These are phyloP conservation scores for Mizuhopecten yessoensis DNA, from an alignment of 1,140 invertebrate genomes.

Conservation along the genomic window DNA sequence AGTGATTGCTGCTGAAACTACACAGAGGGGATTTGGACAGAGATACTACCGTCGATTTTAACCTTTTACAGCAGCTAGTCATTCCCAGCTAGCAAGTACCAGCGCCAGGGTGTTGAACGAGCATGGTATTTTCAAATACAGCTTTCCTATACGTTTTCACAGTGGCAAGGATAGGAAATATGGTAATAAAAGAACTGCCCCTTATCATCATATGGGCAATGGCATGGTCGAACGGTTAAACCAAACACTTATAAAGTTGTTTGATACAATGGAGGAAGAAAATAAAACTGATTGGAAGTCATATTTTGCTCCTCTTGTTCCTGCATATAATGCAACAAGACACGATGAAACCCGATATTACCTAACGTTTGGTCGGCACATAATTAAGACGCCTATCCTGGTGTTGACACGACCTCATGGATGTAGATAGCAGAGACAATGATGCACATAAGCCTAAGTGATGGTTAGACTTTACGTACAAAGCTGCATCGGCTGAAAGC, in stretches of 20 bases:
- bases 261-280: conserved; percentile 61
- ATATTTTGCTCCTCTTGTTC: conserved; percentile 56
- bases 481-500: conserved; percentile 45
- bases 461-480: conserved; percentile 45
- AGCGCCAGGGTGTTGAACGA: conserved; percentile 49
- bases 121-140: conserved; percentile 44
- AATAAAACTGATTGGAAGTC: conserved; percentile 61
- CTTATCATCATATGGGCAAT: conserved; percentile 60
- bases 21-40: too few species aligned
- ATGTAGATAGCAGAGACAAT: not conserved
- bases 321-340: conserved; percentile 60
- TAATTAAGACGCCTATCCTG: conserved; percentile 57
- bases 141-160: conserved; percentile 49
- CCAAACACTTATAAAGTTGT: conserved; percentile 60
- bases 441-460: conserved; percentile 48
- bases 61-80: too few species aligned
- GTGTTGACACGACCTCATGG: conserved; percentile 3
- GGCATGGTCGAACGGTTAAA: conserved; percentile 59
- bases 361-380: conserved; percentile 63
- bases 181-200: conserved; percentile 58
- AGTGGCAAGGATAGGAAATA: conserved; percentile 59
- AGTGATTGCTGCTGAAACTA: too few species aligned
- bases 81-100: conserved; percentile 44
- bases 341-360: conserved; percentile 56
- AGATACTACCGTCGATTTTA: too few species aligned